A percentile compares a stretch with the other conserved stretches of the same genome.
These are phyloP conservation scores for Hyphantria cunea DNA, from an alignment of 1,140 invertebrate species.

Conservation along the genomic window DNA sequence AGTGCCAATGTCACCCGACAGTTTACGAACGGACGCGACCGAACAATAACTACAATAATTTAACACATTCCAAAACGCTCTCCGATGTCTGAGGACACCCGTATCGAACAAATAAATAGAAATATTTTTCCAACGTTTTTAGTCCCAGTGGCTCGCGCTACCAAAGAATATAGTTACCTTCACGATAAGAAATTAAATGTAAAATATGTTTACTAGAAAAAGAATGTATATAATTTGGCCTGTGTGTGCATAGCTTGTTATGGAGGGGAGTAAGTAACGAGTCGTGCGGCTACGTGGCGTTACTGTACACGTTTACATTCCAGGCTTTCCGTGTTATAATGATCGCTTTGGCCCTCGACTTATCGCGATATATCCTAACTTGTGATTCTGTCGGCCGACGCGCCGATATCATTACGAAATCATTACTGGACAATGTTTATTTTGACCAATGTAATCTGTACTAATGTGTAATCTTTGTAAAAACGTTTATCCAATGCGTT, in stretches of 20 bases:
- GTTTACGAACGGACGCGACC: constrained; percentile 35
- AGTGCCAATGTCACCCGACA: constrained; percentile 62
- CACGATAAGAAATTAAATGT: constrained; percentile 72
- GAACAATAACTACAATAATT: constrained; percentile 48
- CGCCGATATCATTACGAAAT: constrained; percentile 43
- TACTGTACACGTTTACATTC: constrained; percentile 53
- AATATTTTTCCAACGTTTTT: constrained; percentile 38
- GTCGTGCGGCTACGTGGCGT: constrained; percentile 9
- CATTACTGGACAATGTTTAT: constrained; percentile 65
- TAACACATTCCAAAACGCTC: constrained; percentile 59
- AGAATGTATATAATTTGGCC: constrained; percentile 74
- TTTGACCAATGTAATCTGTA: constrained; percentile 78
- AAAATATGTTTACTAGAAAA: constrained; percentile 59
- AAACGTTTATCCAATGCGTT: constrained; percentile 69
- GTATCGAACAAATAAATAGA: constrained; percentile 42
- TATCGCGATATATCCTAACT: constrained; percentile 36
- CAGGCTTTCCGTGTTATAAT: constrained; percentile 58
- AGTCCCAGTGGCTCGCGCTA: constrained; percentile 66
- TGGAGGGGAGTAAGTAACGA: constrained; percentile 31
- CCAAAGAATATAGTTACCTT: constrained; percentile 80
- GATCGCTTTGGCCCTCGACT: constrained; percentile 48
- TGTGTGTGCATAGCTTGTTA: constrained; percentile 56
- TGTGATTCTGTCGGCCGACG: constrained; percentile 39
- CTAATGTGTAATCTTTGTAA: constrained; percentile 72
- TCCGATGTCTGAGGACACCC: constrained; percentile 3